Evolutionary conservation across 2,888 invertebrate species (phyloP).

Genomic region (Cetonia aurata): DNA sequence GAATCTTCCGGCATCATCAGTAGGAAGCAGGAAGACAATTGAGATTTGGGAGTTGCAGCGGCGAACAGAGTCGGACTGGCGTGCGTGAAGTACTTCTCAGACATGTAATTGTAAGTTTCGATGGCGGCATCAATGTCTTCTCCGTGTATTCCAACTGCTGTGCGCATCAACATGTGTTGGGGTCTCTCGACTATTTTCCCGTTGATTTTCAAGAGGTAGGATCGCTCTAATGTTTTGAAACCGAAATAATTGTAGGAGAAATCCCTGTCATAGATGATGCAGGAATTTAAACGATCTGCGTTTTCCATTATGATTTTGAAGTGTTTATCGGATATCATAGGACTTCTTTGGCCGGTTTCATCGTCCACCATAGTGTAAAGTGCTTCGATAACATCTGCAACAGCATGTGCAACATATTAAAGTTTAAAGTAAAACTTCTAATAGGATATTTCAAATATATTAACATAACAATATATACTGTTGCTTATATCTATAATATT

Average conservation of each 20-base stretch:
- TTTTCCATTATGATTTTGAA: constrained; percentile 86
- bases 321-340: constrained; percentile 89
- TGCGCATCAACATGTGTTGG: constrained; percentile 99
- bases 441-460: too few relatives aligned
- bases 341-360: constrained; percentile 77
- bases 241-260: constrained; percentile 98
- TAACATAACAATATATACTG: too few relatives aligned
- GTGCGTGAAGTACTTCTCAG: constrained; percentile 95
- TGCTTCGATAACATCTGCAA: constrained; percentile 90
- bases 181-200: constrained; percentile 96
- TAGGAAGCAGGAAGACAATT: constrained; percentile 95
- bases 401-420: too few relatives aligned
- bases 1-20: constrained; percentile 95
- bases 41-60: constrained; percentile 91
- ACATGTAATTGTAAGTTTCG: constrained; percentile 95
- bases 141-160: constrained; percentile 95
- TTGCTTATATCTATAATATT: too few relatives aligned
- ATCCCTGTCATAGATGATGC: constrained; percentile 97
- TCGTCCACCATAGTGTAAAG: constrained; percentile 83
- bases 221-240: constrained; percentile 97
- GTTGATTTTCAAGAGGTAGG: constrained; percentile 92
- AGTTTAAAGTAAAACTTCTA: too few relatives aligned
- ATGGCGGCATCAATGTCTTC: constrained; percentile 93
- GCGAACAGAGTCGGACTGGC: constrained; percentile 98
- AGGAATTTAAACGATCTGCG: constrained; percentile 90